Evolutionary conservation across 2,113 vertebrate genomes (phyloP).

Genomic region (Carettochelys insculpta): DNA sequence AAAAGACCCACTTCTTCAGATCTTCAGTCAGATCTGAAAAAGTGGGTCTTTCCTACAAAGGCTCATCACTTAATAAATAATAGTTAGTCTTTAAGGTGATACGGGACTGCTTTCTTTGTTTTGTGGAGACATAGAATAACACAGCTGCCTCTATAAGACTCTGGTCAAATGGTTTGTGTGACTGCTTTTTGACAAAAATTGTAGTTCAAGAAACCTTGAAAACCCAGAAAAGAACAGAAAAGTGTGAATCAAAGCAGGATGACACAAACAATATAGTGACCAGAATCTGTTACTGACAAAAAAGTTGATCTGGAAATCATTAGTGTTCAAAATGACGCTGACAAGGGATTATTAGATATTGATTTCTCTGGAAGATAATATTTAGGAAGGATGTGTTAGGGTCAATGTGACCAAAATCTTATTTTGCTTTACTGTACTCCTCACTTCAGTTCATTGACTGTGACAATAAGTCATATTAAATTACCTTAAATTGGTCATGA

Average conservation of each 20-base stretch:
- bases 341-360: slow-evolving; percentile 13
- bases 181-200: neutral
- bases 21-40: too few species aligned
- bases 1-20: too few species aligned
- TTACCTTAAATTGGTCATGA: slow-evolving; percentile 20
- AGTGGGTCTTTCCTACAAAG: too few species aligned
- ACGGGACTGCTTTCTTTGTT: too few species aligned
- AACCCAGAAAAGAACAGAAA: neutral
- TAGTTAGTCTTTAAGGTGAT: too few species aligned
- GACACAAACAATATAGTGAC: neutral
- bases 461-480: slow-evolving; percentile 24
- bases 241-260: neutral
- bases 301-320: neutral
- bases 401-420: neutral
- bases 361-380: neutral
- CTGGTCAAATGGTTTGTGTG: neutral
- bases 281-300: neutral
- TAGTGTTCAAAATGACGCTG: neutral
- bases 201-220: neutral
- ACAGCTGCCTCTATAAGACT: too few species aligned
- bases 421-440: neutral
- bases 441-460: slow-evolving; percentile 26
- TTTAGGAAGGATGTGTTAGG: neutral
- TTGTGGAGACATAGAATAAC: too few species aligned
- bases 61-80: too few species aligned